Conservation (phyloP, 1,140 invertebrate genomes). For the Panonychus citri region DNA sequence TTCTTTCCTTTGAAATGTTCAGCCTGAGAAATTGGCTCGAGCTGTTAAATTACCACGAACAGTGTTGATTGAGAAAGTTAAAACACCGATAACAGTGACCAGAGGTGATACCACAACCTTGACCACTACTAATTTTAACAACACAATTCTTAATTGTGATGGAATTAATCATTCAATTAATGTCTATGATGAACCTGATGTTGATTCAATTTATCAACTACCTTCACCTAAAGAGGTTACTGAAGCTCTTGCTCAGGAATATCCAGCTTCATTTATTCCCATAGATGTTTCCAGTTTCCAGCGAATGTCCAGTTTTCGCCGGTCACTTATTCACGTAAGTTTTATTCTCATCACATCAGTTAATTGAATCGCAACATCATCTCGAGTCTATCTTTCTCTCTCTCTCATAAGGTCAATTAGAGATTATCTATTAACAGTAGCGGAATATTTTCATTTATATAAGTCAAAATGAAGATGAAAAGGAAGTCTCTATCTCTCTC, state of each 20-base stretch:
- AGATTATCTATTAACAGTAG: too few relatives aligned
- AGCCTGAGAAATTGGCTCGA: neutral
- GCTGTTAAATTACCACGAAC: neutral
- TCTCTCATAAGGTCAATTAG: too few relatives aligned
- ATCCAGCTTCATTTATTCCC: slow-evolving; percentile 54
- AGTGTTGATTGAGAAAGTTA: neutral
- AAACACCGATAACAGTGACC: neutral
- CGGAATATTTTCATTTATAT: neutral
- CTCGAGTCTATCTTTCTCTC: too few relatives aligned
- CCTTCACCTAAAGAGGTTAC: slow-evolving; percentile 22
- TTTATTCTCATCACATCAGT: neutral
- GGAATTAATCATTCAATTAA: neutral
- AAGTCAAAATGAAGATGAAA: neutral
- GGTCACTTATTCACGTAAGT: slow-evolving; percentile 42
- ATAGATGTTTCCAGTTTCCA: slow-evolving; percentile 68
- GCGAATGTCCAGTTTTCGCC: slow-evolving; percentile 53
- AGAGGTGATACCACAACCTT: neutral
- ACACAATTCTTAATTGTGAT: neutral
- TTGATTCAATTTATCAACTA: slow-evolving; percentile 26
- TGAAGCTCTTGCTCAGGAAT: slow-evolving; percentile 29
- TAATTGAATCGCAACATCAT: too few relatives aligned
- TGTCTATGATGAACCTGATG: neutral
- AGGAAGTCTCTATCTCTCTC: too few relatives aligned
- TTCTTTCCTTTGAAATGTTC: neutral
- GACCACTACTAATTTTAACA: neutral